These are phyloP conservation scores for Willisornis vidua DNA, from an alignment of 2,113 vertebrate species.

Conservation along the genomic window DNA sequence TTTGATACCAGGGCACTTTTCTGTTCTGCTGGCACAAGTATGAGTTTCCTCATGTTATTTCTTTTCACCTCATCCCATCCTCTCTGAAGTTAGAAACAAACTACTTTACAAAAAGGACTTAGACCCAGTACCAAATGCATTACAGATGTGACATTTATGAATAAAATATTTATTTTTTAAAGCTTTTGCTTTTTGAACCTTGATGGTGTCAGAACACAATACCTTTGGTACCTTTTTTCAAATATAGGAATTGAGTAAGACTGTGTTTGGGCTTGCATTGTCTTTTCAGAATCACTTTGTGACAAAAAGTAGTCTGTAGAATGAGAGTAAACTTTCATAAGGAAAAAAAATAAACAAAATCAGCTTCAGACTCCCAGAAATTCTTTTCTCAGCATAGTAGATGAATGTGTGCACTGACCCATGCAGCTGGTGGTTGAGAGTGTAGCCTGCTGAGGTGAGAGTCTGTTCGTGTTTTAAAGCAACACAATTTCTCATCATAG, in stretches of 20 bases:
- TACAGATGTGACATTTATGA: neutral
- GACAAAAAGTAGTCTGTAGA: neutral
- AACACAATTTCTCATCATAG: conserved; percentile 31
- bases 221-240: neutral
- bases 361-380: neutral
- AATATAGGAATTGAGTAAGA: neutral
- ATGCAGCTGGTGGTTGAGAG: neutral
- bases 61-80: neutral
- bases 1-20: neutral
- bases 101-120: neutral
- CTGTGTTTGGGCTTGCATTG: neutral
- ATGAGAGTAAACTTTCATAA: neutral
- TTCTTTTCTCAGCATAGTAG: neutral
- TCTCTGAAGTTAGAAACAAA: neutral
- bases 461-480: neutral
- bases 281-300: neutral
- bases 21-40: neutral
- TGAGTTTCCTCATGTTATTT: neutral
- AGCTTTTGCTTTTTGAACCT: neutral
- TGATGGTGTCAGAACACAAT: neutral
- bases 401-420: neutral
- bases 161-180: neutral
- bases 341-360: neutral
- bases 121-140: neutral
- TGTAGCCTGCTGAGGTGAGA: neutral